A percentile compares a stretch with the other conserved stretches of the same genome.
phyloP scores from a whole-genome alignment of 2,113 vertebrate species.

The Sakesphorus luctuosus region DNA sequence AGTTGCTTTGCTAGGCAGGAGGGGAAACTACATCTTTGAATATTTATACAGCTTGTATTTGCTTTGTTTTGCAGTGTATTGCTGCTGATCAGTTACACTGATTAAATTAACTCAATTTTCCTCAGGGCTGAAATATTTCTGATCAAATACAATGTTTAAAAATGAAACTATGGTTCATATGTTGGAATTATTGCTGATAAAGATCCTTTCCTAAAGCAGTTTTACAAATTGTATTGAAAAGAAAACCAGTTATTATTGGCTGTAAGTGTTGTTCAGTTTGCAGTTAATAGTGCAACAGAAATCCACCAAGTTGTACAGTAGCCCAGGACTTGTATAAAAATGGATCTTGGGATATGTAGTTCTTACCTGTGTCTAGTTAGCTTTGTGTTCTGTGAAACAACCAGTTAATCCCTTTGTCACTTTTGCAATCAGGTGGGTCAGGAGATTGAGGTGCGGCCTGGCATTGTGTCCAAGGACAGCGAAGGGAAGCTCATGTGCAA shows the following conservation, averaged over 20 bases:
- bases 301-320: neutral
- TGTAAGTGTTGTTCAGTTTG: neutral
- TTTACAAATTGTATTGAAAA: neutral
- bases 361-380: neutral
- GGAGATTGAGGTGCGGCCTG: constrained; percentile 95
- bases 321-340: neutral
- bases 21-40: neutral
- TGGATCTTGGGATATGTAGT: neutral
- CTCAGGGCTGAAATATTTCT: neutral
- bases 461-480: constrained; percentile 98
- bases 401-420: neutral
- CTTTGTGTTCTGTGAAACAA: neutral
- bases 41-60: neutral
- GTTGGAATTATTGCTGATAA: neutral
- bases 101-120: neutral
- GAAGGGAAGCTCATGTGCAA: constrained; percentile 99
- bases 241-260: neutral
- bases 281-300: neutral
- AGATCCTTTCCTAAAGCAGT: neutral
- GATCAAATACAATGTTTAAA: neutral
- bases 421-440: constrained; percentile 88
- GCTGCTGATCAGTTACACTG: neutral
- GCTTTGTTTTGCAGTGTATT: neutral
- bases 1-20: neutral
- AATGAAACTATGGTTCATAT: neutral